Evolutionary conservation across 2,797 vertebrate species (phyloP).

Genomic region (Botia kubotai): DNA sequence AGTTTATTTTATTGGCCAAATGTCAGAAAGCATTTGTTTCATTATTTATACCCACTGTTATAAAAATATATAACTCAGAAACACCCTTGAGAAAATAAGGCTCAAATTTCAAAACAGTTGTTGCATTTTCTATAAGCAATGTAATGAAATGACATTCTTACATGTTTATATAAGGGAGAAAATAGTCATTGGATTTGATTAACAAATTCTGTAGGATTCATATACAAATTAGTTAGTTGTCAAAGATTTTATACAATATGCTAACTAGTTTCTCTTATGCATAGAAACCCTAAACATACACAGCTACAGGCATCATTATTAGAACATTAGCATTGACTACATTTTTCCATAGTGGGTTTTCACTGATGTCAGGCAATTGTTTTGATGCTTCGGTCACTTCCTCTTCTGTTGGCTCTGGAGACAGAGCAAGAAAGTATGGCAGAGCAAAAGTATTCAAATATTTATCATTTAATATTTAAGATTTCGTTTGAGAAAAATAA

Average conservation of each 20-base stretch:
- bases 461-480: background rate
- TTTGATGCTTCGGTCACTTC: slow-evolving; percentile 64
- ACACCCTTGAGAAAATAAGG: too few relatives aligned
- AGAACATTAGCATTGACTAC: slow-evolving; percentile 82
- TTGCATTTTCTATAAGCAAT: too few relatives aligned
- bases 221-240: background rate
- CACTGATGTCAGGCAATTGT: slow-evolving; percentile 79
- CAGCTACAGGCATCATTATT: slow-evolving; percentile 85
- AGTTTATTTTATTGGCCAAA: background rate
- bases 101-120: too few relatives aligned
- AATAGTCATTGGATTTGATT: background rate
- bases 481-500: too few relatives aligned
- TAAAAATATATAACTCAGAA: too few relatives aligned
- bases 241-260: background rate
- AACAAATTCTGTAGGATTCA: background rate
- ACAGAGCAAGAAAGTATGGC: too few relatives aligned
- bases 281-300: slow-evolving; percentile 87
- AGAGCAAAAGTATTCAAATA: slow-evolving; percentile 15
- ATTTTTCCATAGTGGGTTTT: slow-evolving; percentile 74
- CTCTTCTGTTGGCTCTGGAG: slow-evolving; percentile 61
- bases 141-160: too few relatives aligned
- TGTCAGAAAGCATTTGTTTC: background rate
- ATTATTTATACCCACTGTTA: background rate
- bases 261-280: slow-evolving; percentile 65
- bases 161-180: background rate